These are phyloP conservation scores for Platycheirus albimanus DNA, from an alignment of 2,888 invertebrate genomes.

Conservation along the genomic window DNA sequence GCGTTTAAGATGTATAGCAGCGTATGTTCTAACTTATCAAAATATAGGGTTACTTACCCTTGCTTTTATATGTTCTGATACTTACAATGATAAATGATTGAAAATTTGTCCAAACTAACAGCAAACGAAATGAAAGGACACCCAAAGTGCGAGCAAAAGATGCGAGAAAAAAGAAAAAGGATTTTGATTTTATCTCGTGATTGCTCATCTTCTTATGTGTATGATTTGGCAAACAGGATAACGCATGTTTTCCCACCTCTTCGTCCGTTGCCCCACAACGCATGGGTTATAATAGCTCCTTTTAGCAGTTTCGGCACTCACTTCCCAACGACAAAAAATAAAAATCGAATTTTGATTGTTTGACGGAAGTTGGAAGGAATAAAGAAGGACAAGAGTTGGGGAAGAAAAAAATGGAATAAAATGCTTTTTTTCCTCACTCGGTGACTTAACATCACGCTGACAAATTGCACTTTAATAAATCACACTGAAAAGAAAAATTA, in stretches of 20 bases:
- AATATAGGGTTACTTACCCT: slow-evolving; percentile 46
- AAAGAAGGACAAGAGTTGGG: background rate
- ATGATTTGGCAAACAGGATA: slow-evolving; percentile 69
- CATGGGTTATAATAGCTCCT: too few relatives aligned
- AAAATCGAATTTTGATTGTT: slow-evolving; percentile 69
- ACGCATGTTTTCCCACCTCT: slow-evolving; percentile 43
- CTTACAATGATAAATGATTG: slow-evolving; percentile 68
- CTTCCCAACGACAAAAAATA: slow-evolving; percentile 30
- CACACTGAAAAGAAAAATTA: slow-evolving; percentile 68
- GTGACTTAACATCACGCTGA: slow-evolving; percentile 51
- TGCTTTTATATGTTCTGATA: slow-evolving; percentile 1
- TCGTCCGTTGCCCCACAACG: background rate
- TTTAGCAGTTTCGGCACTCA: slow-evolving; percentile 7
- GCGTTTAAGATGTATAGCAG: slow-evolving; percentile 49
- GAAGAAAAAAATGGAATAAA: slow-evolving; percentile 6
- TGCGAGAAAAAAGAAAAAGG: slow-evolving; percentile 31
- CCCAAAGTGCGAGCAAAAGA: slow-evolving; percentile 6
- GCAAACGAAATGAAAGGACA: slow-evolving; percentile 1
- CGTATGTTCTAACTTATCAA: slow-evolving; percentile 40
- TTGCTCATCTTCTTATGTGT: slow-evolving; percentile 71
- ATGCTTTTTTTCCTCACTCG: slow-evolving; percentile 36
- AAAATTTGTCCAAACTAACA: slow-evolving; percentile 58
- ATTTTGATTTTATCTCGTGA: slow-evolving; percentile 64
- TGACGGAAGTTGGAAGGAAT: background rate
- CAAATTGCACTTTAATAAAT: slow-evolving; percentile 74